Conservation (phyloP, 2,113 vertebrate species). For the Colius striatus region DNA sequence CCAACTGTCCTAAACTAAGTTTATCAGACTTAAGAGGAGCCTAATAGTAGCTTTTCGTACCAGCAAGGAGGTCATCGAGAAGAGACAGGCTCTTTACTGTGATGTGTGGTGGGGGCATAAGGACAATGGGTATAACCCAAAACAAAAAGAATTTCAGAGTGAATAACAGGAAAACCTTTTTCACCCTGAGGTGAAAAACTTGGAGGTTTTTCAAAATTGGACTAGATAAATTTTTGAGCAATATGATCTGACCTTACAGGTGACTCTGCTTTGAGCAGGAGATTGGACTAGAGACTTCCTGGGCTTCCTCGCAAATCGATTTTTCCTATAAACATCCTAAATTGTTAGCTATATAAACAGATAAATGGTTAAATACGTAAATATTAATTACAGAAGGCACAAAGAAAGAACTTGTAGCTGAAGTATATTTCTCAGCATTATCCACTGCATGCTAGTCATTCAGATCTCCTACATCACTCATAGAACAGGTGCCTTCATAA, state of each 20-base stretch:
- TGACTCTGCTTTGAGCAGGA: not conserved
- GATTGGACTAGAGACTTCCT: not conserved
- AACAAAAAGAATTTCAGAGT: not conserved
- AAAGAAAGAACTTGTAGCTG: not conserved
- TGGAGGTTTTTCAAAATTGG: not conserved
- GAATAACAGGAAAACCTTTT: not conserved
- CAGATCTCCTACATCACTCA: not conserved
- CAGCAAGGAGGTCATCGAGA: not conserved
- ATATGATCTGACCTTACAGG: not conserved
- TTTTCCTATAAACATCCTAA: not conserved
- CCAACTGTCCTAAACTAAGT: not conserved
- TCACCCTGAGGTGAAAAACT: not conserved
- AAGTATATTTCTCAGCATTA: not conserved
- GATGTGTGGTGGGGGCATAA: not conserved
- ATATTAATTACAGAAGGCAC: not conserved
- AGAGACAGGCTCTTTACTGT: not conserved
- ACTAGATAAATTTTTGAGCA: not conserved
- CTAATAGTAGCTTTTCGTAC: not conserved
- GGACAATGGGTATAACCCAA: fast-evolving
- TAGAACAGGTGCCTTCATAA: not conserved
- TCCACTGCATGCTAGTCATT: not conserved
- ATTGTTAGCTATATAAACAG: not conserved
- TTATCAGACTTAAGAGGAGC: not conserved
- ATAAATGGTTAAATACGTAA: not conserved
- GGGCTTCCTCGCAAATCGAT: not conserved